A percentile compares a stretch with the other conserved stretches of the same genome.
Evolutionary conservation across 2,113 vertebrate genomes (phyloP).

Genomic region (Xenopus tropicalis): UCB_Xtro_10.0 CM004447.2:142447501-142448000

Average conservation of each 20-base stretch:
- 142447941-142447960: too few species aligned
- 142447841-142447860: slow-evolving; percentile 46
- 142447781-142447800: slow-evolving; percentile 25
- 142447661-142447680: too few species aligned
- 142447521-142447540: slow-evolving; percentile 48
- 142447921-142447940: too few species aligned
- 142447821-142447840: slow-evolving; percentile 47
- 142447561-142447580: slow-evolving; percentile 24
- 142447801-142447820: slow-evolving; percentile 43
- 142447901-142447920: too few species aligned
- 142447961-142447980: too few species aligned
- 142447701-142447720: too few species aligned
- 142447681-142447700: too few species aligned
- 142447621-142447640: slow-evolving; percentile 51
- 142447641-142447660: slow-evolving; percentile 5
- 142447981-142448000: too few species aligned
- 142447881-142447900: neutral
- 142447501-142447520: slow-evolving; percentile 68
- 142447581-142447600: slow-evolving; percentile 36
- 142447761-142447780: too few species aligned
- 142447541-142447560: slow-evolving; percentile 3
- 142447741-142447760: too few species aligned
- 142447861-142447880: slow-evolving; percentile 48
- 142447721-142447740: too few species aligned
- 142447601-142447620: slow-evolving; percentile 47